Percentiles rank a stretch among this genome's conserved stretches.
Conservation (phyloP, 2,113 vertebrate genomes). For the Aviceda subcristata region DNA sequence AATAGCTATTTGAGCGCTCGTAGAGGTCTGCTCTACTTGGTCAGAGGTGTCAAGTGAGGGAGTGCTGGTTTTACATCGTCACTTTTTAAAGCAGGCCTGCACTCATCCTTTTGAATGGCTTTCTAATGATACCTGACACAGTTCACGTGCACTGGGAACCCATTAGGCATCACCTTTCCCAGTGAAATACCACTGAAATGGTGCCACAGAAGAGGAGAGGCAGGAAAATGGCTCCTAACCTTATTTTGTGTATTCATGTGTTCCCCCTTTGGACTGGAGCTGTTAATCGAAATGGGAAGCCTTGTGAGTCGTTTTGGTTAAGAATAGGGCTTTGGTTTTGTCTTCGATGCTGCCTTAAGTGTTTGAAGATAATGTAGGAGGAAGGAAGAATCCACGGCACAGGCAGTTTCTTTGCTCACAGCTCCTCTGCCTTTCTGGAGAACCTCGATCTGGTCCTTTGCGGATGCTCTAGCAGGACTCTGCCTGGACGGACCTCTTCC, state of each 20-base stretch:
- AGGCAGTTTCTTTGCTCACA: not conserved
- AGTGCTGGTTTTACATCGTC: not conserved
- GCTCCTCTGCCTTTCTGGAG: not conserved
- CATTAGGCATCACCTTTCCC: not conserved
- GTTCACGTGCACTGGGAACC: fast-evolving
- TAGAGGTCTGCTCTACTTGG: not conserved
- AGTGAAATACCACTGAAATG: fast-evolving
- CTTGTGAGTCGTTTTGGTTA: not conserved
- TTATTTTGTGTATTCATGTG: not conserved
- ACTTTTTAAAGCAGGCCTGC: not conserved
- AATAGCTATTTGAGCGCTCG: not conserved
- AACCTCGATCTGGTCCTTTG: not conserved
- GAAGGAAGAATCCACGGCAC: not conserved
- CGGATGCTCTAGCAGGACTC: not conserved
- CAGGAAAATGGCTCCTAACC: not conserved
- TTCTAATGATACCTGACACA: not conserved
- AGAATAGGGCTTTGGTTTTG: not conserved
- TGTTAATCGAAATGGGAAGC: not conserved
- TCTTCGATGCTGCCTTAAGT: not conserved
- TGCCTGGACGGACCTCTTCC: not conserved
- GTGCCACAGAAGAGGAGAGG: not conserved
- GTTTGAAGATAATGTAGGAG: not conserved
- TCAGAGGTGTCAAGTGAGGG: not conserved
- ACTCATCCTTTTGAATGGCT: not conserved
- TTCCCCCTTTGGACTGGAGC: not conserved